These are phyloP conservation scores for Erebia ligea DNA, from an alignment of 2,888 invertebrate genomes.

Conservation along the genomic window DNA sequence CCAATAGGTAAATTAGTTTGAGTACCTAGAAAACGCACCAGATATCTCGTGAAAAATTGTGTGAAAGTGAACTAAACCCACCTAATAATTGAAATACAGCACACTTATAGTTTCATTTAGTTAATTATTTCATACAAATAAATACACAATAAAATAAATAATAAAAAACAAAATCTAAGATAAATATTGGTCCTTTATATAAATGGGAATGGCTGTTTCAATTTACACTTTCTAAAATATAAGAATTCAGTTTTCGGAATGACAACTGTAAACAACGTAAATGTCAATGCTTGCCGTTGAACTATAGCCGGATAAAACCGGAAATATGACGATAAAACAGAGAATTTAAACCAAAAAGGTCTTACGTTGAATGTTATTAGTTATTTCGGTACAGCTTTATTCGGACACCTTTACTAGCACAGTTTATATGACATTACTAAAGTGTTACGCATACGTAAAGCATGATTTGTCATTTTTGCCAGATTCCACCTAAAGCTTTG, in stretches of 20 bases:
- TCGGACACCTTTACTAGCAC: too few species aligned
- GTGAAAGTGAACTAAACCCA: constrained; percentile 3
- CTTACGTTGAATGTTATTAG: too few species aligned
- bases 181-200: constrained; percentile 18
- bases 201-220: constrained; percentile 15
- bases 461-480: not conserved
- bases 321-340: too few species aligned
- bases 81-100: constrained; percentile 11
- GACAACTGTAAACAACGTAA: too few species aligned
- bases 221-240: not conserved
- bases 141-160: not conserved
- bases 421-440: too few species aligned
- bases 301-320: too few species aligned
- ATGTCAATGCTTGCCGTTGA: too few species aligned
- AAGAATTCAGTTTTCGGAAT: too few species aligned
- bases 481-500: constrained; percentile 8
- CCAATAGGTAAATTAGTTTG: too few species aligned
- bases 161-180: not conserved
- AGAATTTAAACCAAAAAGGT: too few species aligned
- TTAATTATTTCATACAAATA: not conserved
- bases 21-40: not conserved
- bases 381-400: too few species aligned
- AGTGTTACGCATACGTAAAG: not conserved
- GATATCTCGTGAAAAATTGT: not conserved
- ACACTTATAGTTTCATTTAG: not conserved